A percentile compares a stretch with the other conserved stretches of the same genome.
These are phyloP conservation scores for Gonatopus flavifemur DNA, from an alignment of 1,140 invertebrate species.

Conservation along the genomic window DNA sequence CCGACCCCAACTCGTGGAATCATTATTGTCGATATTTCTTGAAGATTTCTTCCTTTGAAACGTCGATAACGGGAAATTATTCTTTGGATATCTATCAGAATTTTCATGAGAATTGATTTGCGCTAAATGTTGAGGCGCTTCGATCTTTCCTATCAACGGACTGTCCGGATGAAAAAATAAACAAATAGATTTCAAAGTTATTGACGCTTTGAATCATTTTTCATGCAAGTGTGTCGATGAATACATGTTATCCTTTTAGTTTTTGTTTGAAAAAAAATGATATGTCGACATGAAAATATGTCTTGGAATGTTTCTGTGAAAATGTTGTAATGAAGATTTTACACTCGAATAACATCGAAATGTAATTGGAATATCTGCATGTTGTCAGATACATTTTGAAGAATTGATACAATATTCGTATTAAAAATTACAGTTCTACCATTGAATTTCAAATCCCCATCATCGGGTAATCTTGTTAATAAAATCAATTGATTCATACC, in stretches of 20 bases:
- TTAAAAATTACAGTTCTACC: no score
- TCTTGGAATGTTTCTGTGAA: background rate
- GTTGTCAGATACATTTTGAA: no score
- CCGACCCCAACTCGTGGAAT: constrained; percentile 27
- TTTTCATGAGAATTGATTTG: background rate
- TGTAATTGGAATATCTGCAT: no score
- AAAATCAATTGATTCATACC: no score
- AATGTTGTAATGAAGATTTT: background rate
- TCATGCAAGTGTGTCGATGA: no score
- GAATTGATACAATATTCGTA: no score
- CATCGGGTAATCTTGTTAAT: no score
- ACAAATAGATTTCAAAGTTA: background rate
- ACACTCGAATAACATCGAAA: background rate
- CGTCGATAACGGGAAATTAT: constrained; percentile 18
- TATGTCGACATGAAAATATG: background rate
- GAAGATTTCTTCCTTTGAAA: constrained; percentile 17
- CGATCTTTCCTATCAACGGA: constrained; percentile 10
- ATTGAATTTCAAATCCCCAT: no score
- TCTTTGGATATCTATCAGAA: constrained; percentile 1
- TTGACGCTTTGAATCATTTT: no score
- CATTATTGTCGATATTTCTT: constrained; percentile 7
- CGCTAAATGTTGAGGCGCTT: constrained; percentile 13
- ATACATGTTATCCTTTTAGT: background rate
- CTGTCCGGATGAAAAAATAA: constrained; percentile 11
- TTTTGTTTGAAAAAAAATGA: background rate